Conservation (phyloP, 2,113 vertebrate genomes). For the Alouatta palliata region DNA sequence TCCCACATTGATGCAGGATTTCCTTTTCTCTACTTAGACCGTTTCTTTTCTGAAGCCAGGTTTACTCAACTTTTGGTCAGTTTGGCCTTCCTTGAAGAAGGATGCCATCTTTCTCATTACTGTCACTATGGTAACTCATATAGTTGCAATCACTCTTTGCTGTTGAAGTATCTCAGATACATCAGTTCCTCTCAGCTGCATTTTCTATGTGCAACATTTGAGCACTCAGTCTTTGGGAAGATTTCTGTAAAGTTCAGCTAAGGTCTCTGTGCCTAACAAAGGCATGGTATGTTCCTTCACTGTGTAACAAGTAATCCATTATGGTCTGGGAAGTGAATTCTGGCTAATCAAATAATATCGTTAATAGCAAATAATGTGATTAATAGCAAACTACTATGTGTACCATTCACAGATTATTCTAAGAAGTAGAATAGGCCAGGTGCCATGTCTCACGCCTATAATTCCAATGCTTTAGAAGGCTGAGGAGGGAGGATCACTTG, state of each 20-base stretch:
- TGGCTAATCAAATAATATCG: neutral
- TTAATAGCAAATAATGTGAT: neutral
- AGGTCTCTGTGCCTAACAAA: neutral
- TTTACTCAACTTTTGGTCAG: neutral
- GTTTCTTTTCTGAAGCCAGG: neutral
- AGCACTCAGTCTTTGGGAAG: neutral
- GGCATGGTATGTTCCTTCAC: neutral
- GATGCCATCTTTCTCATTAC: neutral
- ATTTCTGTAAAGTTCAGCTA: conserved; percentile 5
- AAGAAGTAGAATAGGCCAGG: neutral
- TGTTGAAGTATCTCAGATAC: neutral
- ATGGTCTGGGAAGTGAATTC: neutral
- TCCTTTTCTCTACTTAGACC: neutral
- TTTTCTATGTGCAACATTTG: neutral
- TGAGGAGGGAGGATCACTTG: too few species aligned
- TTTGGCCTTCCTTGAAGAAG: neutral
- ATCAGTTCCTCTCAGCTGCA: neutral
- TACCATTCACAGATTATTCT: neutral
- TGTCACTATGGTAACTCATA: neutral
- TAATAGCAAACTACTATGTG: neutral
- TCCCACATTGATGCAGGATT: neutral
- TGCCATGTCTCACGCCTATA: too few species aligned
- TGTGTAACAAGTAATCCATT: neutral
- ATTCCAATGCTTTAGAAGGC: too few species aligned
- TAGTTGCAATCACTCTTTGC: neutral